Evolutionary conservation across 2,888 invertebrate species (phyloP).

Genomic region (Itoplectis maculator): DNA sequence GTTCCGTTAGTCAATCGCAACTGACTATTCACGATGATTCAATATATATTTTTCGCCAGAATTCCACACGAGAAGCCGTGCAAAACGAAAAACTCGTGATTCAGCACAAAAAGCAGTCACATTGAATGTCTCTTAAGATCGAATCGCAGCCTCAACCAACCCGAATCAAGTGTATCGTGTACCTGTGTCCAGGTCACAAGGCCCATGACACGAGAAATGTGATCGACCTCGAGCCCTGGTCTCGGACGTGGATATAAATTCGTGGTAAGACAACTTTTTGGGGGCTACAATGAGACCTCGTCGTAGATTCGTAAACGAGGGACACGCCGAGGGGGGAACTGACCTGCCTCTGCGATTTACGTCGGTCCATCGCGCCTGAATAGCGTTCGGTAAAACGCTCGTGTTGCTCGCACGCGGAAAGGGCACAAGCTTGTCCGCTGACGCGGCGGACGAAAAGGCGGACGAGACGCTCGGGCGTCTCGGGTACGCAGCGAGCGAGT

Average conservation of each 20-base stretch:
- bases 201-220: constrained; percentile 31
- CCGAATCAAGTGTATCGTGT: background rate
- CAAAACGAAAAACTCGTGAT: background rate
- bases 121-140: background rate
- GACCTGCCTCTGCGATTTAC: constrained; percentile 78
- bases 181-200: constrained; percentile 16
- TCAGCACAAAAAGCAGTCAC: background rate
- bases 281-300: constrained; percentile 56
- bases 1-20: background rate
- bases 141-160: background rate
- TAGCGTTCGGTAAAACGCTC: constrained; percentile 73
- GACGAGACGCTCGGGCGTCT: background rate
- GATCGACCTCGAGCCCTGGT: constrained; percentile 47
- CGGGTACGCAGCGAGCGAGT: constrained; percentile 41
- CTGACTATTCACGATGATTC: too few species aligned
- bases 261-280: constrained; percentile 57
- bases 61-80: too few species aligned
- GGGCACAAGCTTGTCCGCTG: constrained; percentile 9
- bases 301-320: constrained; percentile 57
- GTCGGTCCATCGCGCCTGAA: constrained; percentile 78
- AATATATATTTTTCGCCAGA: too few species aligned
- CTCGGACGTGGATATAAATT: constrained; percentile 66
- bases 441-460: background rate
- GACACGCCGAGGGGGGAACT: constrained; percentile 67
- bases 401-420: constrained; percentile 65